Conservation (phyloP, 2,797 vertebrate species). For the Tokudaia tokunoshimensis region DNA sequence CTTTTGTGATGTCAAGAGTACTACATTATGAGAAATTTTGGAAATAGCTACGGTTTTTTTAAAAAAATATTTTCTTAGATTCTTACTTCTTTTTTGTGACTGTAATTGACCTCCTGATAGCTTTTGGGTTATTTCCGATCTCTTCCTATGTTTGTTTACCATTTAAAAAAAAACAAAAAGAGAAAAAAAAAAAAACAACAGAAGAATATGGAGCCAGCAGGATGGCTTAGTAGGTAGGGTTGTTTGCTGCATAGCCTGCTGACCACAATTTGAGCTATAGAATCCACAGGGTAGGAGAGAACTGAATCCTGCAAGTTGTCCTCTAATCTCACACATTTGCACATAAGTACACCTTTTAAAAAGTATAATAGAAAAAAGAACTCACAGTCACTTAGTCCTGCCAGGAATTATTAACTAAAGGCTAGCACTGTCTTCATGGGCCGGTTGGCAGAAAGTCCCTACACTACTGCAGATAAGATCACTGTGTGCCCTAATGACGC, state of each 20-base stretch:
- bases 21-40: neutral
- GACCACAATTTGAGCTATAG: neutral
- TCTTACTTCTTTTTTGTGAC: neutral
- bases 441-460: neutral
- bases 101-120: constrained; percentile 24
- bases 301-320: neutral
- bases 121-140: constrained; percentile 12
- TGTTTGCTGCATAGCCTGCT: neutral
- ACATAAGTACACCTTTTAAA: neutral
- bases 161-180: neutral
- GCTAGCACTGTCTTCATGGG: neutral
- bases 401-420: neutral
- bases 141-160: neutral
- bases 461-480: neutral
- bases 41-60: neutral
- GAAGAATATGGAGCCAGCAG: neutral
- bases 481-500: neutral
- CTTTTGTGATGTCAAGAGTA: neutral
- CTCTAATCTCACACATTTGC: neutral
- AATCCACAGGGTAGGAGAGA: neutral
- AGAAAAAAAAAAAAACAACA: neutral
- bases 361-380: neutral
- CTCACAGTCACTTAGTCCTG: neutral
- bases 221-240: neutral
- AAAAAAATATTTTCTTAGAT: neutral